Conservation (phyloP, 2,113 vertebrate species). For the Crotalus viridis region DNA sequence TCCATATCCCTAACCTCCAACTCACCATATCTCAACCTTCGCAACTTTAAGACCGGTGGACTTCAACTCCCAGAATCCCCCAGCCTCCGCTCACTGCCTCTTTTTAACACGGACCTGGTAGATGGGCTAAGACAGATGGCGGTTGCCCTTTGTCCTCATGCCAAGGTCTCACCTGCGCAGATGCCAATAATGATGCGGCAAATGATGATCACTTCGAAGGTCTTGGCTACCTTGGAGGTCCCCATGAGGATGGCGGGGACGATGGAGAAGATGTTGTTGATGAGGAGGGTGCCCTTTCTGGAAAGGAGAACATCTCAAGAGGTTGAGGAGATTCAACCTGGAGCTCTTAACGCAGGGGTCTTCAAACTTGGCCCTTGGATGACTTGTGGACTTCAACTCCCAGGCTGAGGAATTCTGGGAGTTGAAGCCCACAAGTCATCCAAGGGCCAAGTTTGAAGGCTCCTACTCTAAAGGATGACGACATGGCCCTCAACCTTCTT, state of each 20-base stretch:
- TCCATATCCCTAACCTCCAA: not conserved
- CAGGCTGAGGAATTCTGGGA: too few species aligned
- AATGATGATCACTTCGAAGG: constrained; percentile 88
- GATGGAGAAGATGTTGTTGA: constrained; percentile 94
- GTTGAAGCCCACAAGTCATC: too few species aligned
- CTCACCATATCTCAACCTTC: not conserved
- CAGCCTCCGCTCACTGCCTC: not conserved
- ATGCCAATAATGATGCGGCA: constrained; percentile 86
- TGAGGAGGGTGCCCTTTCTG: constrained; percentile 90
- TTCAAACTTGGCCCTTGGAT: too few species aligned
- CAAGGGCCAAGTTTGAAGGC: too few species aligned
- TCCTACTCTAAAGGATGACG: not conserved
- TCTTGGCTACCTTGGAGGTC: constrained; percentile 74
- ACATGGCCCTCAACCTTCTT: not conserved
- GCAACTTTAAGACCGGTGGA: not conserved
- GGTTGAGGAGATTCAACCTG: not conserved
- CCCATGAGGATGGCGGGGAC: constrained; percentile 88
- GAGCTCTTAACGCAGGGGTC: not conserved
- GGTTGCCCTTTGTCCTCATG: not conserved
- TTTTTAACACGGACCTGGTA: not conserved
- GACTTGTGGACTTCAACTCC: too few species aligned
- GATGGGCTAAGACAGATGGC: not conserved
- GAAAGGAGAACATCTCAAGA: not conserved
- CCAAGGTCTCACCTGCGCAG: constrained; percentile 80
- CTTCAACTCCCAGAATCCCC: not conserved